Base-by-base conservation (phyloP, 2,113 vertebrate species). In the Bubo blakistoni region DNA sequence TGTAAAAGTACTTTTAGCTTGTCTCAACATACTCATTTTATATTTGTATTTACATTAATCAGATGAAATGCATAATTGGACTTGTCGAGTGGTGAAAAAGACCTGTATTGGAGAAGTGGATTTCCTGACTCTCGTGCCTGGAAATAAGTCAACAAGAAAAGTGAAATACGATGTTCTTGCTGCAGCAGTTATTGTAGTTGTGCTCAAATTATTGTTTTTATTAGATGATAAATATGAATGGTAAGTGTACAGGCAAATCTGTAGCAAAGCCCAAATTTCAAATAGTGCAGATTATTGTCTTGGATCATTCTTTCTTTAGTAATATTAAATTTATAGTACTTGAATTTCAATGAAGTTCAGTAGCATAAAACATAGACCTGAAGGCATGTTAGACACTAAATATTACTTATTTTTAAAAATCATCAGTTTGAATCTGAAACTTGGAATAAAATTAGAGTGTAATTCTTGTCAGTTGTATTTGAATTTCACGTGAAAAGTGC, bases 161-260 rank as follows among this genome's bases (percentile, higher is more conserved):
- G 98, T 98, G n/a, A 98, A 85, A 67, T 99, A 99, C 2, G 99
- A 99, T 34, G 18, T 99, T 26, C 98, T 98, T 89, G 97, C 99
- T 18, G 97, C 95, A 38, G 99, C 99, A 47, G 36, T 99, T 82
- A 97, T 99, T 76, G 61, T 99, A 32, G 97, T 99, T 54, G 98
- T 98, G 58, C 88, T 99, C 97, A 99, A 99, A 96, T 88, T 99
- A 17, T 6, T 99, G 40, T 99, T 99, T 92, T 97, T 98, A 83
- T 90, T 99, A 94, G 97, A 99, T 90, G 99, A 99, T 97, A 88
- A 63, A 34, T 97, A 96, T 4, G 99, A 99, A 91, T 99, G 99
- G 99, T 99, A 97, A 95, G 98, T 97, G 21, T 86, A 22, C 44
- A 44, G 57, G 51, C 38, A 74, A 86, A 69, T 63, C 62, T 46